Conservation (phyloP, 2,113 vertebrate species). For the Scalopus aquaticus region DNA sequence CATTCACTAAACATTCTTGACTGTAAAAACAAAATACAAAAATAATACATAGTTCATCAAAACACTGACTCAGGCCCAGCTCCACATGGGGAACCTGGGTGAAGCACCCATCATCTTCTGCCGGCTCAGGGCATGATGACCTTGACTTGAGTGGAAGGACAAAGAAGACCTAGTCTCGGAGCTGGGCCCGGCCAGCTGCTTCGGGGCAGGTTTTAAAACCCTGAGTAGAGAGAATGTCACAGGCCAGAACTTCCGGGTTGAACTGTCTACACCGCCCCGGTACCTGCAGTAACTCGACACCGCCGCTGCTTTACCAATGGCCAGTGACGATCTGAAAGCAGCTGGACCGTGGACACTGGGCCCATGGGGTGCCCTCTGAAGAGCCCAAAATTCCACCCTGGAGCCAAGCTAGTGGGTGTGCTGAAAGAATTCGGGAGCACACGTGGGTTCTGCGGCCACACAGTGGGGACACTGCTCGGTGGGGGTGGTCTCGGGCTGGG, state of each 20-base stretch:
- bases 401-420: neutral
- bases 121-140: neutral
- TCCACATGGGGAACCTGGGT: neutral
- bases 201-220: neutral
- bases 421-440: neutral
- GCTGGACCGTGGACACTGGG: neutral
- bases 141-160: too few species aligned
- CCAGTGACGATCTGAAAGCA: too few species aligned
- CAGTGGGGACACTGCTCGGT: fast-evolving
- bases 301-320: too few species aligned
- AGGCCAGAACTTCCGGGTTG: neutral
- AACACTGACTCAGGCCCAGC: neutral
- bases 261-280: fast-evolving
- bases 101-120: too few species aligned
- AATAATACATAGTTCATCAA: fast-evolving
- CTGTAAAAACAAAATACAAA: too few species aligned
- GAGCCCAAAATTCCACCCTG: too few species aligned
- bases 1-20: too few species aligned
- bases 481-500: fast-evolving
- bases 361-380: fast-evolving
- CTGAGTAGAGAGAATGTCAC: too few species aligned
- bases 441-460: neutral
- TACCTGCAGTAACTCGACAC: fast-evolving
- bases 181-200: fast-evolving
- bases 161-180: neutral